Base-by-base conservation (phyloP, 2,888 invertebrate genomes). In the Mesorhabditis spiculigera region DNA sequence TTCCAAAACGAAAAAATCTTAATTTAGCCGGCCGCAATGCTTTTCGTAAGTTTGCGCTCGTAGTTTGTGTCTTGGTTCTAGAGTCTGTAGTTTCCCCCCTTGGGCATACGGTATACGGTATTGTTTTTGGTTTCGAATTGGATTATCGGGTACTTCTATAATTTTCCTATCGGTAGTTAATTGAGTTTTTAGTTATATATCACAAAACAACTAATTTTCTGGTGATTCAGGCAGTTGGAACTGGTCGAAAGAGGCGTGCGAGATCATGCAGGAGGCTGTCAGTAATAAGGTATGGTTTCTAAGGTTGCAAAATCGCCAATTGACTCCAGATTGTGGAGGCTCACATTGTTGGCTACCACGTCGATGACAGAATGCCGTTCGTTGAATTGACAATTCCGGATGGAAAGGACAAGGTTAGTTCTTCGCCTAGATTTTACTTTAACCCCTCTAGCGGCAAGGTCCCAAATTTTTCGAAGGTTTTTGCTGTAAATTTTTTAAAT, bases 301-400 rank as follows among this genome's bases (percentile, higher is more conserved):
- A 28, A 28, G 28, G 28, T 28, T 28, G 28, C 28, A 28, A 28
- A 28, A 28, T 28, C 28, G 28, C 28, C 28, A 28, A 28, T 28
- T 28, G 28, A 28, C 28, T 28, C 1, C 28, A 28, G 28, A 28
- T 28, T 28, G 28, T 28, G 28, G 79, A 76, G 50, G 81, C 80
- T 43, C 75, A 77, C 50, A 50, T 85, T 61, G 77, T 85, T 41
- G 85, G 86, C 67, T 75, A 77, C 67, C 75, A 75, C 42, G 72
- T 73, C 42, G 79, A 80, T 6, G 81, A 82, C 69, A 71, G 73
- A n/a, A 78, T 85, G 10, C 83, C 86, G 45, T 78, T 81, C 75
- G 81, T 85, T 45, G 82, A 83, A 67, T 58, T 85, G n/a, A 80
- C 71, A 66, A 67, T 79, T 6, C 62, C 68, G 4, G 68, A 75